Conservation (phyloP, 2,888 invertebrate genomes). For the Melieria picta region DNA sequence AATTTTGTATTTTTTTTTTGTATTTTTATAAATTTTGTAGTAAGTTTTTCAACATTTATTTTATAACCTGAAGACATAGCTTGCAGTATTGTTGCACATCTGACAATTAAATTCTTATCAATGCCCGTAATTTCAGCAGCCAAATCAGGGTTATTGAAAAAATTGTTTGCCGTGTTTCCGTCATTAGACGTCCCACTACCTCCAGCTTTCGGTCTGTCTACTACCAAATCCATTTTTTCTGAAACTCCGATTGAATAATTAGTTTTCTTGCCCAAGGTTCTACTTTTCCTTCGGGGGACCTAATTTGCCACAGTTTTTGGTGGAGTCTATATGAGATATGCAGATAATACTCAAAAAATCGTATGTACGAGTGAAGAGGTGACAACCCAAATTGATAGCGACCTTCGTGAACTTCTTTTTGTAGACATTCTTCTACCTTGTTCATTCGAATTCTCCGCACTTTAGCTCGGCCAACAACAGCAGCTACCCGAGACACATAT, state of each 20-base stretch:
- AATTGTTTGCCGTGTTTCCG: constrained; percentile 38
- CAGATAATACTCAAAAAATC: too few species aligned
- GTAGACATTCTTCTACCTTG: too few species aligned
- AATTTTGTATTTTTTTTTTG: too few species aligned
- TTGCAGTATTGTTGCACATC: constrained; percentile 38
- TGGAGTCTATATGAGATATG: too few species aligned
- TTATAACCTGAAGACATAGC: constrained; percentile 38
- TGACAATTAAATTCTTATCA: constrained; percentile 35
- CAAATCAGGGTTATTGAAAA: constrained; percentile 35
- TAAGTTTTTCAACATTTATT: constrained; percentile 37
- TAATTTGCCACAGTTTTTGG: too few species aligned
- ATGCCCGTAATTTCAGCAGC: constrained; percentile 42
- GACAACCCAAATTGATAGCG: too few species aligned
- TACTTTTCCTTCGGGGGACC: constrained; percentile 15
- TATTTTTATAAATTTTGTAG: too few species aligned
- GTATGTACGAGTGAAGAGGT: too few species aligned
- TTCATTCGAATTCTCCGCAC: too few species aligned
- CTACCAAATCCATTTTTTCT: constrained; percentile 36
- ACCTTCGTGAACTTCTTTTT: too few species aligned
- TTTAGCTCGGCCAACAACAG: too few species aligned
- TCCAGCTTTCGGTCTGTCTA: constrained; percentile 35
- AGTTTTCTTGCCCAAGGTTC: constrained; percentile 26
- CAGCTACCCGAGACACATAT: too few species aligned
- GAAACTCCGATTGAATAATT: constrained; percentile 24
- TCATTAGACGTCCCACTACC: constrained; percentile 37